Evolutionary conservation across 2,888 invertebrate genomes (phyloP), one percentile per base, ranked within the genome.

Genomic region (Noctua janthina): DNA sequence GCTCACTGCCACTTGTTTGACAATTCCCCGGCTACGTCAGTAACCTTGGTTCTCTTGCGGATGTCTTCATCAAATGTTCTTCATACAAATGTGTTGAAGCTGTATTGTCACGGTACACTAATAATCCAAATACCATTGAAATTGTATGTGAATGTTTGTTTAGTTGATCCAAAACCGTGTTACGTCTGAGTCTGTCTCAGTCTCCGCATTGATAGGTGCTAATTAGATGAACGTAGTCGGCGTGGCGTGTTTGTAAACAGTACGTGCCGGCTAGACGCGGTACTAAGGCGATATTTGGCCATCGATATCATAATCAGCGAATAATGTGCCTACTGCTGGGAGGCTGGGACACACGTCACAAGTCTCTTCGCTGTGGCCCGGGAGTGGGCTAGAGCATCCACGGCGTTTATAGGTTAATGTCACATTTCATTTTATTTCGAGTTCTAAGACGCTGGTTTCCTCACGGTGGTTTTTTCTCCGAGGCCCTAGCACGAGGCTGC

Each of bases 221-320:
- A 80, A 81, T 81, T 62, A 43, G 35, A 70, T 67, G 62, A 49
- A 29, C 39, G 23, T 70, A 46, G 70, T 67, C 35, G 17, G 43
- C 59, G 62, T 56, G 35, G 51, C 6, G 51, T 29, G 29, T 70
- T 20, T 73, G 29, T 74, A n/a, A 74, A 70, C 59, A 70, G 49
- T 69, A 20, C 35, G 80, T 79, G 79, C 6, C 35, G n/a, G 62
- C 15, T 35, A 29, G 46, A 78, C 39, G 49, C 15, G 35, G 56
- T 29, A 29, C 46, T 56, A 20, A 39, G 20, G 8, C 62, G 1
- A 29, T 62, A 13, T 46, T 13, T 46, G 46, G 46, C 46, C 46
- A 46, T 46, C 13, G 13, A 46, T 46, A n/a, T 15, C 29, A 13
- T n/a, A 11, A 56, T 56, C 23, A n/a, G 56, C n/a, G n/a, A n/a